These are phyloP conservation scores for Mechanitis messenoides DNA, from an alignment of 2,888 invertebrate species.

Conservation along the genomic window DNA sequence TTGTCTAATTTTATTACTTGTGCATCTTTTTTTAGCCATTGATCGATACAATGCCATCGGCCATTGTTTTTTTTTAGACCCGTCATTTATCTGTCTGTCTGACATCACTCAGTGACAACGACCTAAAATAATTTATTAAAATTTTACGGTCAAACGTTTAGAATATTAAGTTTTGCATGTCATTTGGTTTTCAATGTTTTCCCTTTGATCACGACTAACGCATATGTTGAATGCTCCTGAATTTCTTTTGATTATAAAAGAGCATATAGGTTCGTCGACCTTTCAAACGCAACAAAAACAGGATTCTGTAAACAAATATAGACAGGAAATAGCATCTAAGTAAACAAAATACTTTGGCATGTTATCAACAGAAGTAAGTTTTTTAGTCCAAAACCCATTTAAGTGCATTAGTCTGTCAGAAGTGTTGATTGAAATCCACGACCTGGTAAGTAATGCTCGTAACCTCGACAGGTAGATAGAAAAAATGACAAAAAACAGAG, in stretches of 20 bases:
- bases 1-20: constrained; percentile 41
- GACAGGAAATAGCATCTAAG: too few relatives aligned
- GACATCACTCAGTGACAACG: constrained; percentile 70
- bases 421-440: constrained; percentile 51
- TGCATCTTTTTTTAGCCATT: constrained; percentile 49
- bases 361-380: constrained; percentile 4
- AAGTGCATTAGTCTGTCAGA: constrained; percentile 63
- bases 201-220: constrained; percentile 24
- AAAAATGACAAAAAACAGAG: constrained; percentile 28
- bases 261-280: background rate
- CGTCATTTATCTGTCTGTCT: constrained; percentile 57
- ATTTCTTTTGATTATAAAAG: background rate
- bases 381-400: constrained; percentile 35
- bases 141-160: constrained; percentile 42
- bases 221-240: background rate
- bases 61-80: constrained; percentile 49
- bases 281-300: constrained; percentile 7
- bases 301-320: too few relatives aligned
- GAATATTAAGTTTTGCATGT: constrained; percentile 37
- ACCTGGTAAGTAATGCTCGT: constrained; percentile 31
- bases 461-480: constrained; percentile 36
- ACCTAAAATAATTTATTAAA: constrained; percentile 61
- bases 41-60: constrained; percentile 52
- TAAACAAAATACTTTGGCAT: too few relatives aligned
- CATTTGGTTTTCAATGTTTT: constrained; percentile 23